Conservation (phyloP, 30 jellyfish, hydroid and myxozoan genomes). For the Aurelia aurita region DNA sequence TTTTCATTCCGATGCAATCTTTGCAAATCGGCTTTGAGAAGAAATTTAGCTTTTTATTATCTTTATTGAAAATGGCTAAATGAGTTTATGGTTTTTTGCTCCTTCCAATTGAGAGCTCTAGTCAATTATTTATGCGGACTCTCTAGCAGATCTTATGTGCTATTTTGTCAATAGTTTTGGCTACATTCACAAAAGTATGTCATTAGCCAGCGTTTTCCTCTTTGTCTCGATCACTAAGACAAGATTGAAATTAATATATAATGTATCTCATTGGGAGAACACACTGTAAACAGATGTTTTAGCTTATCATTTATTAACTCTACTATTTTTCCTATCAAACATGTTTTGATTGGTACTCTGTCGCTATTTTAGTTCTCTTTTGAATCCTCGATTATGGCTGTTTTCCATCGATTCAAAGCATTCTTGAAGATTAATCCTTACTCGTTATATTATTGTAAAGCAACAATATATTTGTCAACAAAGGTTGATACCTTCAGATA, state of each 20-base stretch:
- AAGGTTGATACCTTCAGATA: too few relatives aligned
- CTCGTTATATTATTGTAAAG: too few relatives aligned
- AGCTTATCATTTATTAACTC: conserved; percentile 16
- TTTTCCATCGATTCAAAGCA: too few relatives aligned
- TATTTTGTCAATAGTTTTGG: conserved; percentile 46
- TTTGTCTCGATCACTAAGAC: conserved; percentile 15
- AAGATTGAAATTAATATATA: conserved; percentile 28
- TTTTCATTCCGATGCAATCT: conserved; percentile 68
- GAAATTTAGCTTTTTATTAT: conserved; percentile 62
- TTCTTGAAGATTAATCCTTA: too few relatives aligned
- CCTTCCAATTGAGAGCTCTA: conserved; percentile 45
- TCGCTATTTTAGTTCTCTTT: too few relatives aligned
- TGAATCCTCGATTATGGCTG: too few relatives aligned
- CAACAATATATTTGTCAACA: too few relatives aligned
- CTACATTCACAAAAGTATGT: conserved; percentile 17
- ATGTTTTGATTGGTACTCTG: too few relatives aligned
- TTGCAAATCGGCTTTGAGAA: conserved; percentile 76
- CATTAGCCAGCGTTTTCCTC: conserved; percentile 12
- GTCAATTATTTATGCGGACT: conserved; percentile 26
- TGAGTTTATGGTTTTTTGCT: conserved; percentile 61
- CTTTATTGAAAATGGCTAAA: conserved; percentile 58
- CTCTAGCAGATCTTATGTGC: conserved; percentile 10
- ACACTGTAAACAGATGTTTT: background rate
- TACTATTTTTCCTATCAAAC: background rate
- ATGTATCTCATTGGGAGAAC: conserved; percentile 28